Evolutionary conservation across 2,113 vertebrate species (phyloP).

Genomic region (Ibidorhyncha struthersii): DNA sequence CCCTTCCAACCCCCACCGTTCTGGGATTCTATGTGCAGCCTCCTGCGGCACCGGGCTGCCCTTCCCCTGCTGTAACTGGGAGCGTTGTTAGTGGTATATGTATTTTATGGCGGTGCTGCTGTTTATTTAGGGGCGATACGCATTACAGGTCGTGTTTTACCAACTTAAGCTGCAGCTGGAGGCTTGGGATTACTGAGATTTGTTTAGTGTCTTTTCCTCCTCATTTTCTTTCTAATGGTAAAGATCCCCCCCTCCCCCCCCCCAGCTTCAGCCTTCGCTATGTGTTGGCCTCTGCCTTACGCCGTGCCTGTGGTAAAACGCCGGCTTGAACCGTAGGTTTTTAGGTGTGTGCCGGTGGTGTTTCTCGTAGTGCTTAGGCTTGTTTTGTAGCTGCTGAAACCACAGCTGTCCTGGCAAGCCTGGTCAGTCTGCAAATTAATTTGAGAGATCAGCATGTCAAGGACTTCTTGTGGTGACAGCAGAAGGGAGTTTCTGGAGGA

Average conservation of each 20-base stretch:
- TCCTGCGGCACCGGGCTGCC: not conserved
- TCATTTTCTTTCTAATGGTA: not conserved
- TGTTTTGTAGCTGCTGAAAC: not conserved
- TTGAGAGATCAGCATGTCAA: accelerated
- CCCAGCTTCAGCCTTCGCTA: not conserved
- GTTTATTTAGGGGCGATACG: not conserved
- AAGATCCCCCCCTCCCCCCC: accelerated
- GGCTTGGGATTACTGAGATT: too few species aligned
- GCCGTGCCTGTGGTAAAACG: accelerated
- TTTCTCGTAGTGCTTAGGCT: not conserved
- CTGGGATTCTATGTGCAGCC: too few species aligned
- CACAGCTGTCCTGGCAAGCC: not conserved
- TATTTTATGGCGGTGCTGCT: not conserved
- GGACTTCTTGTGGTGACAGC: not conserved
- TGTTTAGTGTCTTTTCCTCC: not conserved
- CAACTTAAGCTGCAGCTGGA: not conserved
- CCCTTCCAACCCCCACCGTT: too few species aligned
- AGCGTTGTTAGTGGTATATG: not conserved
- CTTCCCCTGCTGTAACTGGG: accelerated
- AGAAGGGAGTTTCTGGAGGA: not conserved
- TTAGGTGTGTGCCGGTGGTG: accelerated
- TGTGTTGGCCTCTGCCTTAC: accelerated
- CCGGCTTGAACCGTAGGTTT: not conserved
- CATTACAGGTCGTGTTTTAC: not conserved
- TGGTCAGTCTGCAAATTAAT: not conserved